Base-by-base conservation (phyloP, 2,888 invertebrate species). In the Chloroclysta siterata region DNA sequence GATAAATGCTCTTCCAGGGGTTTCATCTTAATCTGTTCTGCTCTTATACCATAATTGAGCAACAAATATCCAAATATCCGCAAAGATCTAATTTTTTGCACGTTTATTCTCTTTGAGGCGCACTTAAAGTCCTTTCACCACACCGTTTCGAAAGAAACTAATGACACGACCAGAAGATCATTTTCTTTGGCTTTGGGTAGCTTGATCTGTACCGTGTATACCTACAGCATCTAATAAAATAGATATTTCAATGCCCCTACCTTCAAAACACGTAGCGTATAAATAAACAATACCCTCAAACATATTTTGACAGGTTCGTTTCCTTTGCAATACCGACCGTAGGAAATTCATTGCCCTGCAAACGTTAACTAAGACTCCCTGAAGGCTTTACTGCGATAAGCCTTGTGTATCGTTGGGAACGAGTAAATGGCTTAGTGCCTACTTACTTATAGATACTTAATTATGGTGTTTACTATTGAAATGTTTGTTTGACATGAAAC, bases 281-380 rank as follows among this genome's bases (percentile, higher is more conserved):
- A 51, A 63, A 68, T 66, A 57, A 56, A 56, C 58, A 63, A 68
- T 48, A 64, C 50, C 46, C 47, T 51, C 53, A 50, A 47, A 60
- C 39, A 44, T 71, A 73, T 71, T 72, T 73, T 68, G 68, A 66
- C 63, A 72, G 65, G 62, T 47, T 44, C 44, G 47, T 63, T 62
- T 53, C 59, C 65, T 64, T 63, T 65, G 59, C 60, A 55, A 42
- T 78, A 77, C 76, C 75, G 72, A 72, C 76, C 75, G 72, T 71
- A 68, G 77, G 78, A 77, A 74, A 81, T 78, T 76, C 78, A 78
- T 81, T 79, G 72, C 77, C 75, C 74, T 72, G 74, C 78, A 65
- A 71, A 73, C 69, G 73, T 74, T 74, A 72, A 64, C 65, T 63
- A 63, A 58, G 74, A 77, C 76, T 76, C 81, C 79, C 79, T 54